These are phyloP conservation scores for Ophion obscuratus DNA, from an alignment of 2,888 invertebrate species.

Conservation along the genomic window DNA sequence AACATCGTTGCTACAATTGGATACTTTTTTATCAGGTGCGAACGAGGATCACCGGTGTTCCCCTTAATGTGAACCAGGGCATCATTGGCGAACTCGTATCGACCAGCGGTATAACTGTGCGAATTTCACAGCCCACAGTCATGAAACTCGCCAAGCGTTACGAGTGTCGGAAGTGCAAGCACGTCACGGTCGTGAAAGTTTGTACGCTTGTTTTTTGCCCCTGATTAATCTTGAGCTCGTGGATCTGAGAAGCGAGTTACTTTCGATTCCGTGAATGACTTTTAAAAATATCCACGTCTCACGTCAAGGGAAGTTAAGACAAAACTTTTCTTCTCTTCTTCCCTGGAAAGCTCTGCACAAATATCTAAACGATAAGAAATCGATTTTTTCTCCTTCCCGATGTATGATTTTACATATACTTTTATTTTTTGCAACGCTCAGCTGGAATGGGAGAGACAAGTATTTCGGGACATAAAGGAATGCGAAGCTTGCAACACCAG, in stretches of 20 bases:
- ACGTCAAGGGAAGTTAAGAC: neutral
- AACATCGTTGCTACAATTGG: neutral
- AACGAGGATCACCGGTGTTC: slow-evolving; percentile 78
- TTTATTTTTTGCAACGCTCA: slow-evolving; percentile 68
- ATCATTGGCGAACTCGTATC: slow-evolving; percentile 80
- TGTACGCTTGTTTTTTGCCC: slow-evolving; percentile 52
- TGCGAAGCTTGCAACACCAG: slow-evolving; percentile 77
- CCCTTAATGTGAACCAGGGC: slow-evolving; percentile 87
- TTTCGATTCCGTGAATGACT: neutral
- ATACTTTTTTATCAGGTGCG: slow-evolving; percentile 68
- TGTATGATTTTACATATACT: neutral
- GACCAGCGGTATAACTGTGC: slow-evolving; percentile 90
- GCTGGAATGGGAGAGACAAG: slow-evolving; percentile 81
- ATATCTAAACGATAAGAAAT: neutral
- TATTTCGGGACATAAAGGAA: slow-evolving; percentile 76
- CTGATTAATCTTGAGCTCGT: neutral
- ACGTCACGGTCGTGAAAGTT: slow-evolving; percentile 87
- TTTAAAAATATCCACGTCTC: neutral
- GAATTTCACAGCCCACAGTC: slow-evolving; percentile 91
- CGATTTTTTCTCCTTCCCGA: neutral
- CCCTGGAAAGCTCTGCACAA: neutral
- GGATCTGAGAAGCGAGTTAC: neutral
- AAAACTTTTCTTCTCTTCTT: neutral
- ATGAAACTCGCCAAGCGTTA: slow-evolving; percentile 91
- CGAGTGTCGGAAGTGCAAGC: slow-evolving; percentile 91